Conservation (phyloP, 2,113 vertebrate genomes). For the Archocentrus centrarchus region DNA sequence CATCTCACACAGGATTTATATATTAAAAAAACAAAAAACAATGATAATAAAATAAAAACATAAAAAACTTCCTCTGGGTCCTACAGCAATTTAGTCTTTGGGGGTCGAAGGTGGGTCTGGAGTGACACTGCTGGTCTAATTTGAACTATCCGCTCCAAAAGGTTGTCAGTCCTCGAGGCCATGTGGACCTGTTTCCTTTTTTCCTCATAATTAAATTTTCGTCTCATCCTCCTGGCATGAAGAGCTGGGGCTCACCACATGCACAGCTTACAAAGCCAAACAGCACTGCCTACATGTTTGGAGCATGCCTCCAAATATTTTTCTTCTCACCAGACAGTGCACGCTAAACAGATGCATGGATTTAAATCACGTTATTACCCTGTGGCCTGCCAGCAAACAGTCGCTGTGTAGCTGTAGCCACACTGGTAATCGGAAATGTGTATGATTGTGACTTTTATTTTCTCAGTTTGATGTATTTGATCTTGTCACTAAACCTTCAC, state of each 20-base stretch:
- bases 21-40: neutral
- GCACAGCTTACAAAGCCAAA: constrained; percentile 13
- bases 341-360: neutral
- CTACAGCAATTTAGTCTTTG: constrained; percentile 45
- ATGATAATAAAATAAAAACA: neutral
- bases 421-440: neutral
- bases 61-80: neutral
- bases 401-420: neutral
- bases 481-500: neutral
- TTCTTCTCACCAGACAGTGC: neutral
- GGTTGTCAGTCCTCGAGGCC: constrained; percentile 64
- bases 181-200: constrained; percentile 66
- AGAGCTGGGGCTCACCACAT: constrained; percentile 57
- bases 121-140: constrained; percentile 71
- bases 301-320: neutral
- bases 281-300: constrained; percentile 19
- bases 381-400: neutral
- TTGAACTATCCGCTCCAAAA: constrained; percentile 70
- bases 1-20: no score
- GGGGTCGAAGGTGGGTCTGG: constrained; percentile 65
- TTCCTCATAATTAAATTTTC: constrained; percentile 67
- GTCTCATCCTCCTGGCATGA: constrained; percentile 66
- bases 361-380: neutral
- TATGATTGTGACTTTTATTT: neutral
- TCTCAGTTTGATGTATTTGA: neutral